Conservation (phyloP, 2,888 invertebrate genomes). For the Acronicta aceris region DNA sequence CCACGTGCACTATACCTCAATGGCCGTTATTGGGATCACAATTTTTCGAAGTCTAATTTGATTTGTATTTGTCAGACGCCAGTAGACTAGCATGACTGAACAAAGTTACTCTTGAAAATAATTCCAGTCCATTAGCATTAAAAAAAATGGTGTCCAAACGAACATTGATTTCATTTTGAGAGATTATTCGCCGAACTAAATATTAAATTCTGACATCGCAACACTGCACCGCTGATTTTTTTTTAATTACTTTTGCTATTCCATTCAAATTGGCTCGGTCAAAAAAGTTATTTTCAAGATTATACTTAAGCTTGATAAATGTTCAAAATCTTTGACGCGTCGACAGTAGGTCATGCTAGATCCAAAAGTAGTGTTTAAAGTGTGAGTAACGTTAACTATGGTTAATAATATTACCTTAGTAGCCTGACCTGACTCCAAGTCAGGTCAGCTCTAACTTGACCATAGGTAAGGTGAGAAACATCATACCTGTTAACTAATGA, state of each 20-base stretch:
- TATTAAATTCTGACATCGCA: no score
- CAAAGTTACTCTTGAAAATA: no score
- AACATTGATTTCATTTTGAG: no score
- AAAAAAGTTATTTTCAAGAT: background rate
- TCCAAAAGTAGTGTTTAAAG: background rate
- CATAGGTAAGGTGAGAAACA: conserved; percentile 2
- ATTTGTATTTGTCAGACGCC: background rate
- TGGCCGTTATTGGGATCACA: conserved; percentile 41
- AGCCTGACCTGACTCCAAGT: no score
- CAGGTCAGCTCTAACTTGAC: conserved; percentile 17
- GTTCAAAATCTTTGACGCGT: background rate
- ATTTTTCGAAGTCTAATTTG: background rate
- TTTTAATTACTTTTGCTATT: no score
- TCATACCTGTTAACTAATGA: background rate
- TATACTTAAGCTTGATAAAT: background rate
- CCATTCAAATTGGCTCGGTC: background rate
- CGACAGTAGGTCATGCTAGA: background rate
- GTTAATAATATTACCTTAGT: no score
- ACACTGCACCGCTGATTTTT: no score
- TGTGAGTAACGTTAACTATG: background rate
- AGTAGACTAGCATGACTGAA: background rate
- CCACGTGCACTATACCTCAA: conserved; percentile 68
- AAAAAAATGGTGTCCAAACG: no score
- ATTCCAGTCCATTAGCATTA: no score
- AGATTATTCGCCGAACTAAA: no score